Percentiles rank a stretch among this genome's conserved stretches.
Conservation (phyloP, 23 tunicate genomes). For the Botrylloides violaceus region DNA sequence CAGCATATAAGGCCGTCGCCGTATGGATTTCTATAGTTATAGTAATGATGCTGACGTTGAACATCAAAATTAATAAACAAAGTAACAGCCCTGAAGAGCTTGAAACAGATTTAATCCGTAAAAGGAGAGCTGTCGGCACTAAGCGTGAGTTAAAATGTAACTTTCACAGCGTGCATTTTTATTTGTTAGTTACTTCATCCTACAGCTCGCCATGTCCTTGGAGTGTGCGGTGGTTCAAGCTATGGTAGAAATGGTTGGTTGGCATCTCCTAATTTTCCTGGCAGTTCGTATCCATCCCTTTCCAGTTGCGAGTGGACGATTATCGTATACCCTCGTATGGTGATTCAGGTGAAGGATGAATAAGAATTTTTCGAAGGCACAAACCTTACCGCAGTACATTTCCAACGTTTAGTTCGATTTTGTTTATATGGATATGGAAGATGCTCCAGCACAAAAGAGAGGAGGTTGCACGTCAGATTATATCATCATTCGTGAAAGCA, state of each 20-base stretch:
- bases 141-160: slow-evolving; percentile 12
- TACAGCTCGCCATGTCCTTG: slow-evolving; percentile 15
- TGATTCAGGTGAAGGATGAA: slow-evolving; percentile 36
- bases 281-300: slow-evolving; percentile 36
- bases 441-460: slow-evolving; percentile 62
- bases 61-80: neutral
- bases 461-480: slow-evolving; percentile 71
- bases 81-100: neutral
- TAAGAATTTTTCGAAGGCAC: too few species aligned
- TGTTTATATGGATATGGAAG: slow-evolving; percentile 73
- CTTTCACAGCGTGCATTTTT: too few species aligned
- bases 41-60: slow-evolving; percentile 8
- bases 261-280: slow-evolving; percentile 75
- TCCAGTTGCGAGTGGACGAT: slow-evolving; percentile 54
- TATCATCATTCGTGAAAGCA: slow-evolving; percentile 38
- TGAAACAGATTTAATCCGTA: neutral
- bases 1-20: neutral
- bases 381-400: too few species aligned
- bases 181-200: too few species aligned
- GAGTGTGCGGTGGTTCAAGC: slow-evolving; percentile 40
- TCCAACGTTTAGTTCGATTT: slow-evolving; percentile 44
- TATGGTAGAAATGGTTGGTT: slow-evolving; percentile 46
- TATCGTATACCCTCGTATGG: slow-evolving; percentile 10
- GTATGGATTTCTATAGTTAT: neutral
- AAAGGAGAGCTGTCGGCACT: slow-evolving; percentile 1